Evolutionary conservation across 2,113 vertebrate genomes (phyloP).

Genomic region (Bostrychus sinensis): DNA sequence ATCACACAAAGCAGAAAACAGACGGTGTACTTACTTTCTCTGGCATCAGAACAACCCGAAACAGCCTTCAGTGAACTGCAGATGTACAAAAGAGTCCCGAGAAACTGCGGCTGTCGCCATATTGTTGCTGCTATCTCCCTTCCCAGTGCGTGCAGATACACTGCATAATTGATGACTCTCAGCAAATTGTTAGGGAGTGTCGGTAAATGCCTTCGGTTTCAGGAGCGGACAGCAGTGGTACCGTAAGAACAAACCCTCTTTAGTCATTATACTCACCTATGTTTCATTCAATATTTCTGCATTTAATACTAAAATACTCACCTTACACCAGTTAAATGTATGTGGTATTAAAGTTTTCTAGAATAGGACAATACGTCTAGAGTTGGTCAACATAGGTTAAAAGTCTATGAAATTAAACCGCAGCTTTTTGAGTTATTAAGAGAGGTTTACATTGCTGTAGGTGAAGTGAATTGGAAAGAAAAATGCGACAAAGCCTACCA

Average conservation of each 20-base stretch:
- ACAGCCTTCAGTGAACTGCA: conserved; percentile 81
- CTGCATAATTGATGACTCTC: conserved; percentile 91
- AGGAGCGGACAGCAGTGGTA: conserved; percentile 70
- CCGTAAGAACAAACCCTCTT: conserved; percentile 55
- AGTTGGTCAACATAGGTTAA: neutral
- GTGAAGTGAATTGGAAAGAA: too few species aligned
- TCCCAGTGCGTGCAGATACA: conserved; percentile 83
- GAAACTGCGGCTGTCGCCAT: conserved; percentile 95
- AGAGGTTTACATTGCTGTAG: neutral
- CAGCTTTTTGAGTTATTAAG: too few species aligned
- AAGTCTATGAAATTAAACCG: neutral
- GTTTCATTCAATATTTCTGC: neutral
- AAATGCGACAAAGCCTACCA: too few species aligned
- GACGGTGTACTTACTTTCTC: conserved; percentile 80
- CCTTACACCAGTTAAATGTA: neutral
- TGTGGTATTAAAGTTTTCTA: neutral
- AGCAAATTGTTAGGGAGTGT: conserved; percentile 86
- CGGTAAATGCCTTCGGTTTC: conserved; percentile 75
- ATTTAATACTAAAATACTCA: neutral
- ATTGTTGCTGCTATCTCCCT: conserved; percentile 87
- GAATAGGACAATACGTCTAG: neutral
- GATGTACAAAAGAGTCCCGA: conserved; percentile 83
- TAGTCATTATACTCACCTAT: neutral
- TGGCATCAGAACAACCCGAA: conserved; percentile 82
- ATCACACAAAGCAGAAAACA: conserved; percentile 56